Base-by-base conservation (phyloP, 1,140 invertebrate species). In the Sogatella furcifera region DNA sequence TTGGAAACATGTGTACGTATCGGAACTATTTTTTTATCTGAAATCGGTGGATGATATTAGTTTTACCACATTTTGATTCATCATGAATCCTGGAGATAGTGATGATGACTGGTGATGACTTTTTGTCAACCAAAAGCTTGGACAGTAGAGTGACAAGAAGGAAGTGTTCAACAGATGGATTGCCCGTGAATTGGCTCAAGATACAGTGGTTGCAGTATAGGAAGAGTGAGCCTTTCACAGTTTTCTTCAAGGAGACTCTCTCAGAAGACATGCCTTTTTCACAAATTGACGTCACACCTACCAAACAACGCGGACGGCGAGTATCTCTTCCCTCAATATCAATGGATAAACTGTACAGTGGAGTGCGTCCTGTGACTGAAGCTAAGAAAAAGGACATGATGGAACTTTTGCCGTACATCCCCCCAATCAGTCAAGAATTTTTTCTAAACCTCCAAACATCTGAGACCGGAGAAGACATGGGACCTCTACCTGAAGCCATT, bases 331-430 rank as follows among this genome's bases (percentile, higher is more conserved):
- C 14, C 19, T 38, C n/a, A 14, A 59, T 59, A 17, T 44, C 41
- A 17, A 22, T 34, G 44, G 24, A 21, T 49, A 59, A 52, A 22
- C 57, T 59, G 24, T 59, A 59, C 57, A 52, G 13, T 28, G 46
- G 57, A 17, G 11, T 17, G 44, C 57, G 57, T 13, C 46, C 46
- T 28, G 57, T 52, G 31, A 57, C 24, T 22, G 52, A 19, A 64
- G 17, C 44, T 17, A 57, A 52, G 44, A 52, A 53, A 19, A 41
- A 44, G 42, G 63, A 64, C 61, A 55, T 62, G 22, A 59, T 55
- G 31, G 31, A 38, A 44, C 57, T 64, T 38, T 44, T 64, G 57
- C 55, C 55, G 5, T 55, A 57, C 55, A 64, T 62, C 60, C 60
- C 24, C 60, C 62, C 55, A 62, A 44, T 62, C 46, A 53, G 44